These are phyloP conservation scores for Caenorhabditis inopinata DNA, from an alignment of 1,140 invertebrate genomes.

Conservation along the genomic window DNA sequence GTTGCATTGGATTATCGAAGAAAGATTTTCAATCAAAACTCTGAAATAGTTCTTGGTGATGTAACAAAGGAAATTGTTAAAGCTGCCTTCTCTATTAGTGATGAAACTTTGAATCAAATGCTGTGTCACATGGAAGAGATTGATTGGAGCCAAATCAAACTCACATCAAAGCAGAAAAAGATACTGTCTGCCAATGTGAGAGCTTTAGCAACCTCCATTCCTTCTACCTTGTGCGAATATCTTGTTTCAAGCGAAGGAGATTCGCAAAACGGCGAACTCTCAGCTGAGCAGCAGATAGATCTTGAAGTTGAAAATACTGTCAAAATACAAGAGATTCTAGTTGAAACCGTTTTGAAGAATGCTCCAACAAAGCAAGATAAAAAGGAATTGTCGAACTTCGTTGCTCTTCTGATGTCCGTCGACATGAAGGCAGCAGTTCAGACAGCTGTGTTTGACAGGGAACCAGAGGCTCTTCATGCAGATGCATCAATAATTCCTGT, in stretches of 20 bases:
- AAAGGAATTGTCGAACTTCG: background rate
- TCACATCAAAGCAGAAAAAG: background rate
- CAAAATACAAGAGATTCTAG: background rate
- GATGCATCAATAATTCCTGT: background rate
- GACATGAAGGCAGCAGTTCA: background rate
- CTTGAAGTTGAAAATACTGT: background rate
- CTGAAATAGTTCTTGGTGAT: background rate
- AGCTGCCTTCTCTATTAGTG: background rate
- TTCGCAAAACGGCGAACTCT: background rate
- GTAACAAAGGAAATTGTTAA: background rate
- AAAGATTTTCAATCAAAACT: conserved; percentile 18
- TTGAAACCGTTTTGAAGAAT: background rate
- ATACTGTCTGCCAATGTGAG: background rate
- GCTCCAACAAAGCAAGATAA: background rate
- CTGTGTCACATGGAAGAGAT: background rate
- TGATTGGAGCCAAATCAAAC: background rate
- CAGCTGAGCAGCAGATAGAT: background rate
- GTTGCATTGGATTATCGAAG: conserved; percentile 3
- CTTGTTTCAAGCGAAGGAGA: background rate
- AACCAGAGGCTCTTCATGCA: background rate
- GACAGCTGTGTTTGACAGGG: background rate
- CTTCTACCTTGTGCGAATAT: background rate
- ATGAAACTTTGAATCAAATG: background rate
- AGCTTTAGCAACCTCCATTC: background rate
- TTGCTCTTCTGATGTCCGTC: background rate